Conservation (phyloP, 2,797 vertebrate genomes). For the Gadopsis marmoratus region DNA sequence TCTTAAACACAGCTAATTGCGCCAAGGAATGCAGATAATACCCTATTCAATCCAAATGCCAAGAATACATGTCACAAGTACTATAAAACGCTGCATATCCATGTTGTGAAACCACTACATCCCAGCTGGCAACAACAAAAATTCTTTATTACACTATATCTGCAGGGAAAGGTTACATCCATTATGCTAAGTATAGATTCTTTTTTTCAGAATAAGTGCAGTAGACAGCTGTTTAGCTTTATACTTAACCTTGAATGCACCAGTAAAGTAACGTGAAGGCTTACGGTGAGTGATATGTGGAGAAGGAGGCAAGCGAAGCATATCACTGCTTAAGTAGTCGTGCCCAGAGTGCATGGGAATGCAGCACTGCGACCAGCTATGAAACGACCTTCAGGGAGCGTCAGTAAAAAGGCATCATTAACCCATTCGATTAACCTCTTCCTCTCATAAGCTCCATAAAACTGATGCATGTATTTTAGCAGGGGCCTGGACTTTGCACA, state of each 20-base stretch:
- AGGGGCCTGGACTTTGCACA: neutral
- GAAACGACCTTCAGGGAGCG: slow-evolving; percentile 73
- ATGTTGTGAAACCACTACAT: slow-evolving; percentile 58
- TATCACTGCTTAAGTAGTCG: slow-evolving; percentile 23
- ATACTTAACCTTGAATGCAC: slow-evolving; percentile 63
- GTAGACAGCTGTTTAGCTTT: slow-evolving; percentile 36
- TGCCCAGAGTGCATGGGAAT: slow-evolving; percentile 44
- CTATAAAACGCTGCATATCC: slow-evolving; percentile 43
- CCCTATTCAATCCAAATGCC: slow-evolving; percentile 48
- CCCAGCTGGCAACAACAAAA: slow-evolving; percentile 15
- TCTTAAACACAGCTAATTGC: slow-evolving; percentile 68
- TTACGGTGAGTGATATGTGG: slow-evolving; percentile 27
- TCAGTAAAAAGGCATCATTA: slow-evolving; percentile 83
- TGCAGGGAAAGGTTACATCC: slow-evolving; percentile 1
- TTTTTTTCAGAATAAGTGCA: slow-evolving; percentile 23
- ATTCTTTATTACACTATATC: slow-evolving; percentile 29
- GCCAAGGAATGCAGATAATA: slow-evolving; percentile 71
- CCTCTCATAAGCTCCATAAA: slow-evolving; percentile 73
- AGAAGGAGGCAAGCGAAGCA: neutral
- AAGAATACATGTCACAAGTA: slow-evolving; percentile 53
- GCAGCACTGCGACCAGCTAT: slow-evolving; percentile 15
- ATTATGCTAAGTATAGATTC: slow-evolving; percentile 18
- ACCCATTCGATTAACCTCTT: slow-evolving; percentile 79
- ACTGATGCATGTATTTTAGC: slow-evolving; percentile 53
- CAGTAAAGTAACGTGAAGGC: slow-evolving; percentile 34